phyloP scores from a whole-genome alignment of 1,140 invertebrate species.

The Phthorimaea operculella region DNA sequence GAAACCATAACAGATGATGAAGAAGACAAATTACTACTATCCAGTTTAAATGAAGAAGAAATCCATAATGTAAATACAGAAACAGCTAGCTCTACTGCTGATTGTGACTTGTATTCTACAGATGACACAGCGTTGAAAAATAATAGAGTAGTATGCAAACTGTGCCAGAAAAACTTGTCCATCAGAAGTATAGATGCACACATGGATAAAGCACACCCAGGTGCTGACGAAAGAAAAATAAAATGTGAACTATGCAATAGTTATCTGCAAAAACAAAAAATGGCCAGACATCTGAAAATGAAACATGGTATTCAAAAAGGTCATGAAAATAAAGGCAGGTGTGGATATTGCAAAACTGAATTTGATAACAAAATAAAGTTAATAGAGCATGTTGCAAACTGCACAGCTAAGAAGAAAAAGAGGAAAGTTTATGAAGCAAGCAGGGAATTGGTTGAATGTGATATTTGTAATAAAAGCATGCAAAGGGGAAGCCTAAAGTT shows the following conservation, averaged over 20 bases:
- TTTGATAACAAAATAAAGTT: conserved; percentile 17
- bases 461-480: conserved; percentile 31
- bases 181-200: conserved; percentile 27
- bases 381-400: conserved; percentile 17
- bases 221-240: conserved; percentile 19
- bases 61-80: no score
- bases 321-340: background rate
- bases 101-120: background rate
- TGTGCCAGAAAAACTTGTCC: conserved; percentile 28
- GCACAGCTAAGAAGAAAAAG: conserved; percentile 24
- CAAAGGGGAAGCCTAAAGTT: conserved; percentile 28
- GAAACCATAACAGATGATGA: no score
- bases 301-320: conserved; percentile 18
- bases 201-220: conserved; percentile 24
- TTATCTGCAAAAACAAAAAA: conserved; percentile 18
- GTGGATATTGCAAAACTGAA: conserved; percentile 27
- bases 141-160: conserved; percentile 21
- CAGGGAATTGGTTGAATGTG: conserved; percentile 28
- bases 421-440: conserved; percentile 14
- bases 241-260: conserved; percentile 30
- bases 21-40: no score
- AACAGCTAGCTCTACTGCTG: no score
- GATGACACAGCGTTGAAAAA: background rate
- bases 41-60: no score
- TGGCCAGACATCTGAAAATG: conserved; percentile 18